Percentiles rank a stretch among this genome's conserved stretches.
Conservation (phyloP, 1,140 invertebrate genomes). For the Achatina immaculata region DNA sequence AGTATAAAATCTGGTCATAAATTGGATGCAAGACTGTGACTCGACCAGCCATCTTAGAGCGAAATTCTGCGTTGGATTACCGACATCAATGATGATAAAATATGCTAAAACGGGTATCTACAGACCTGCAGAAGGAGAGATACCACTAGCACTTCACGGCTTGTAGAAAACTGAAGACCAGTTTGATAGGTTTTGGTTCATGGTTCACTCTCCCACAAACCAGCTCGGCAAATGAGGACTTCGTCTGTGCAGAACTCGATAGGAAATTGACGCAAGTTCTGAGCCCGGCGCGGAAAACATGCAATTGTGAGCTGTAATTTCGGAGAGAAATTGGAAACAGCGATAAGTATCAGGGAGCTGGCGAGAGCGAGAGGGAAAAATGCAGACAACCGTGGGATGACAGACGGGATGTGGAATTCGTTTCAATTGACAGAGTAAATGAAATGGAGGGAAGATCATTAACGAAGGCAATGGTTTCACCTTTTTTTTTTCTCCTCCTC, state of each 20-base stretch:
- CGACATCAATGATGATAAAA: too few species aligned
- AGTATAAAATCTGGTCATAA: too few species aligned
- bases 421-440: conserved; percentile 34
- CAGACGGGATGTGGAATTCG: conserved; percentile 20
- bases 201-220: background rate
- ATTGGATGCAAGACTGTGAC: too few species aligned
- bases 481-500: conserved; percentile 19
- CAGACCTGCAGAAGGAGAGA: too few species aligned
- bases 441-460: conserved; percentile 27
- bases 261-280: conserved; percentile 29
- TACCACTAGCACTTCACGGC: too few species aligned
- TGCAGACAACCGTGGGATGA: conserved; percentile 32
- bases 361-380: conserved; percentile 2
- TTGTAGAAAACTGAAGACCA: too few species aligned
- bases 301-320: conserved; percentile 29
- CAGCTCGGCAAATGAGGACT: background rate
- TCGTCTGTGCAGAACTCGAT: background rate
- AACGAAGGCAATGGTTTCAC: background rate
- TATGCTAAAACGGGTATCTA: too few species aligned
- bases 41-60: too few species aligned
- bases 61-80: too few species aligned
- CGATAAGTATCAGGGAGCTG: conserved; percentile 25
- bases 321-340: conserved; percentile 35
- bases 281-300: conserved; percentile 1
- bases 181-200: too few species aligned